Percentiles rank a stretch among this genome's conserved stretches.
These are phyloP conservation scores for Heptranchias perlo DNA, from an alignment of 2,113 vertebrate species.

Conservation along the genomic window DNA sequence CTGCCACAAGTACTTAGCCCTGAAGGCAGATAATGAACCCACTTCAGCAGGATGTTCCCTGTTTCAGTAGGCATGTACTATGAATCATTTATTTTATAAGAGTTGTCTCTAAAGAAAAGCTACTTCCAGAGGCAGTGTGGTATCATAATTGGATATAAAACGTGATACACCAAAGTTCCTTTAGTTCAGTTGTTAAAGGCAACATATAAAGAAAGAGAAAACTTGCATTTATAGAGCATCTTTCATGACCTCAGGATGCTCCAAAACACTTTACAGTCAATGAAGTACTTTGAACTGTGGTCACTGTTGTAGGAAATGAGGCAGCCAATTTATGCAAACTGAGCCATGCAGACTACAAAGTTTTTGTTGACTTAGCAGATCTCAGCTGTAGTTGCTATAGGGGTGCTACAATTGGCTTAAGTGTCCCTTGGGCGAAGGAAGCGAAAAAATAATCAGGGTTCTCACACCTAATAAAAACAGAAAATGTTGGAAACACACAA, in stretches of 20 bases:
- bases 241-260: constrained; percentile 30
- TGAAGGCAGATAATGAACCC: not conserved
- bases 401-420: not conserved
- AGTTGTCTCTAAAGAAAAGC: not conserved
- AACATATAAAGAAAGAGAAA: not conserved
- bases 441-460: not conserved
- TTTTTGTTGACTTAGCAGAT: not conserved
- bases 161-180: not conserved
- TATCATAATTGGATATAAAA: not conserved
- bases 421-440: not conserved
- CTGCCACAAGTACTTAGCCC: not conserved
- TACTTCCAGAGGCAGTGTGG: not conserved
- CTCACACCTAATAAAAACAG: constrained; percentile 21
- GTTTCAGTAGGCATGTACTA: not conserved
- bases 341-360: not conserved
- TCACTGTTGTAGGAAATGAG: not conserved
- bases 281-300: constrained; percentile 17
- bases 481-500: not conserved
- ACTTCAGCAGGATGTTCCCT: not conserved
- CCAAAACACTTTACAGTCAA: constrained; percentile 22
- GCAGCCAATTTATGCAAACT: constrained; percentile 17
- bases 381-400: not conserved
- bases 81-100: not conserved
- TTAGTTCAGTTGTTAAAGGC: not conserved
- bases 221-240: constrained; percentile 13